Base-by-base conservation (phyloP, 2,888 invertebrate species). In the Drosophila rellima region DNA sequence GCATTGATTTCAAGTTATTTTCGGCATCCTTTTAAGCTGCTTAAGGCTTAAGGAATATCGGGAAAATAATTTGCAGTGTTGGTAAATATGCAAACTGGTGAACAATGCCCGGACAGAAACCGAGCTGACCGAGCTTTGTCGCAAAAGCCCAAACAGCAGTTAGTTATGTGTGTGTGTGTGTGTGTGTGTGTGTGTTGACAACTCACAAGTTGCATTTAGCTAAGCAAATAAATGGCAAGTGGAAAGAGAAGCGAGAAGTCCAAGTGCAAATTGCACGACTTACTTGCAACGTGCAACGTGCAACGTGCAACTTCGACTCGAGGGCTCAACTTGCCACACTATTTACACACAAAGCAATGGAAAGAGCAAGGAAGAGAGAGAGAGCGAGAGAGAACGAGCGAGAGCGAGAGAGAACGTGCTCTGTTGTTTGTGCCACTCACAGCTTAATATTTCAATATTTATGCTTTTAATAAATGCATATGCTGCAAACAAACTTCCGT, bases 391-490 rank as follows among this genome's bases (percentile, higher is more conserved):
- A n/a, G 26, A 10, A n/a, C 18, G 39, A 20, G 11, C 7, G 15
- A 26, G 15, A 0, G 29, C 7, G 13, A 1, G 42, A 26, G 29
- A 8, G 33, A 11, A 10, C 44, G 31, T 33, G 56, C 42, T 61
- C 42, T 61, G 78, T 80, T 83, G 82, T 83, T 88, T 86, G 83
- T 88, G 83, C 74, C 82, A 86, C 78, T 80, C 75, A 83, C 74
- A 88, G 88, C 81, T 81, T 87, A 87, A 84, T 84, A 84, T 88
- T 84, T 88, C 89, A 84, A 84, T 84, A 84, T 84, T 84, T 84
- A 84, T 84, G 87, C 89, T 67, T 84, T 84, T 88, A 87, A 84
- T 84, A 84, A 84, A 84, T 83, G 87, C 89, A 88, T 84, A 83
- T 86, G 84, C 69, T 81, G 67, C 70, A 76, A 81, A 66, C 83